Percentiles rank a stretch among this genome's conserved stretches.
Evolutionary conservation across 2,888 invertebrate genomes (phyloP).

Genomic region (Drosophila multiciliata): DNA sequence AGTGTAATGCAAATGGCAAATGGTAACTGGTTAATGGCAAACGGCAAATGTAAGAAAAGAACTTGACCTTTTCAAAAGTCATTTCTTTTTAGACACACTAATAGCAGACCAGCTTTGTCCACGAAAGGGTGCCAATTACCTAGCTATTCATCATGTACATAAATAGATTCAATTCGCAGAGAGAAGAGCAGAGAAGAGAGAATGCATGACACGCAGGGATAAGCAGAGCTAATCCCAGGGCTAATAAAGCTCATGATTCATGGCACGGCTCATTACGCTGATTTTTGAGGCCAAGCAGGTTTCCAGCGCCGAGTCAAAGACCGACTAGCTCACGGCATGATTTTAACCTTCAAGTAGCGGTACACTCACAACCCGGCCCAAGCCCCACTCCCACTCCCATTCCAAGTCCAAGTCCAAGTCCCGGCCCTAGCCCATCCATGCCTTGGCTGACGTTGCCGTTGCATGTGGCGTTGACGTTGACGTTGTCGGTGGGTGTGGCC

Average conservation of each 20-base stretch:
- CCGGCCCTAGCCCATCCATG: constrained; percentile 10
- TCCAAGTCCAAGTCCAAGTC: constrained; percentile 6
- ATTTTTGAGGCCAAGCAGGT: constrained; percentile 33
- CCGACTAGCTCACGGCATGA: constrained; percentile 52
- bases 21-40: constrained; percentile 17
- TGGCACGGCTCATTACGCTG: constrained; percentile 56
- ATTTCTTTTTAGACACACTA: constrained; percentile 11
- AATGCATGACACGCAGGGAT: constrained; percentile 33
- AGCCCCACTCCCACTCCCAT: constrained; percentile 3
- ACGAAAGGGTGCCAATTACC: constrained; percentile 30
- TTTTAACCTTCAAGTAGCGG: constrained; percentile 62
- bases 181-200: constrained; percentile 11
- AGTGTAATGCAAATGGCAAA: constrained; percentile 10
- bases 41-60: constrained; percentile 1
- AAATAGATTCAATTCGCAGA: constrained; percentile 15
- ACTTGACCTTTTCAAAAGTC: constrained; percentile 46
- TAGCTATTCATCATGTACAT: constrained; percentile 37
- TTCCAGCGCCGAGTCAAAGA: constrained; percentile 49
- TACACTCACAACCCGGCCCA: constrained; percentile 14
- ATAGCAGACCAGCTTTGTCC: constrained; percentile 10
- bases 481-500: constrained; percentile 54
- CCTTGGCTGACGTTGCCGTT: constrained; percentile 22
- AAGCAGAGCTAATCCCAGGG: constrained; percentile 30
- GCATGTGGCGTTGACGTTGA: constrained; percentile 24
- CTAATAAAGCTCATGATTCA: constrained; percentile 65